Base-by-base conservation (phyloP, 2,888 invertebrate genomes). In the Spodoptera littoralis region DNA sequence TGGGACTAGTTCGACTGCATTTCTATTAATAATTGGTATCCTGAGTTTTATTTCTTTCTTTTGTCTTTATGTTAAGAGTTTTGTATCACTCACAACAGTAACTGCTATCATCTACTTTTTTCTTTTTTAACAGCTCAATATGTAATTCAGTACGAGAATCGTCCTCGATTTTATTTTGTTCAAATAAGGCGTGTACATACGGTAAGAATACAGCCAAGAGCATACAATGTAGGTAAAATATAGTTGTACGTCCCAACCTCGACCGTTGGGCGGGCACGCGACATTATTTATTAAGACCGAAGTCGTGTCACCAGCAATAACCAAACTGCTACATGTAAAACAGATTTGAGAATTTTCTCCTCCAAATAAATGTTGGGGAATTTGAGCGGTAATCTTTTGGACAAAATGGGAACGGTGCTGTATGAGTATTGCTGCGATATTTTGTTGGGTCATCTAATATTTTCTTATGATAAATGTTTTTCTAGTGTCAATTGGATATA, bases 281-380 rank as follows among this genome's bases (percentile, higher is more conserved):
- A 80, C 75, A 74, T 80, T 79, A 82, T 82, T 82, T 79, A 82
- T 82, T 75, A 80, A 74, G 74, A 76, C 78, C 72, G 69, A 76
- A 76, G 69, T 73, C 75, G 60, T 80, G 80, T 79, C 78, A 75
- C 65, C 73, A 76, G 67, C 79, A 79, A 76, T 73, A 79, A 79
- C 79, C 65, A 63, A 60, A 70, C 70, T 63, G 73, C 70, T 79
- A 76, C 79, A 79, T 77, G 79, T 67, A 76, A 76, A 76, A 79
- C 79, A 76, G 79, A 77, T 77, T 79, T 79, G 49, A 63, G 65
- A 69, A 72, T 79, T 76, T 78, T 68, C 72, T 58, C 52, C 43
- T 56, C 61, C 52, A 65, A 51, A 54, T 70, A 53, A 70, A 75
- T 59, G 56, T 61, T 49, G 49, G 56, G 27, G 41, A 74, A 58